phyloP scores from a whole-genome alignment of 2,888 invertebrate species.

The Thereva nobilitata region DNA sequence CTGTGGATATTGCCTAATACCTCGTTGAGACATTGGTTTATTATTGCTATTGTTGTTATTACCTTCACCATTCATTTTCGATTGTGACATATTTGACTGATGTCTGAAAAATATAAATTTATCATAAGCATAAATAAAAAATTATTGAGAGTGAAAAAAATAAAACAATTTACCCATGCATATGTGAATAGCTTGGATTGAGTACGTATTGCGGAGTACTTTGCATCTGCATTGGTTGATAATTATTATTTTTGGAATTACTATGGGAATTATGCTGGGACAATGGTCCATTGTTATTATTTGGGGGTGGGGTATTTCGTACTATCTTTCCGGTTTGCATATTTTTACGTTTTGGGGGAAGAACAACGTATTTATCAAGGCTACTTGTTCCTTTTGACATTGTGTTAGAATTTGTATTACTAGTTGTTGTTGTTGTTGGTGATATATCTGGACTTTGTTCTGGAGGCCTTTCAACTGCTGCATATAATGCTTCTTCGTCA shows the following conservation, averaged over 20 bases:
- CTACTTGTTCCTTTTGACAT: conserved; percentile 41
- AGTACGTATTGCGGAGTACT: conserved; percentile 45
- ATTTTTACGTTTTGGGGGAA: conserved; percentile 77
- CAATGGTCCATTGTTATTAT: conserved; percentile 43
- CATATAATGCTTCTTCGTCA: conserved; percentile 85
- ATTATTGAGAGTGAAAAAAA: background rate
- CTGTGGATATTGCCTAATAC: conserved; percentile 52
- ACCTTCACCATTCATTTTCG: conserved; percentile 56
- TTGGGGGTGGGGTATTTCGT: conserved; percentile 65
- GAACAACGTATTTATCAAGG: conserved; percentile 69
- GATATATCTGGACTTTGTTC: conserved; percentile 32
- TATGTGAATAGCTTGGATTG: conserved; percentile 44
- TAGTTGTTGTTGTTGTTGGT: conserved; percentile 10
- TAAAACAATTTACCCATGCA: conserved; percentile 44
- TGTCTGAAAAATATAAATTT: conserved; percentile 40
- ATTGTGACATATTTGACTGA: conserved; percentile 49
- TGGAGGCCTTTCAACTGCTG: conserved; percentile 76
- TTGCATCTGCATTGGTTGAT: conserved; percentile 47
- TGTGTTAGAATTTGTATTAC: conserved; percentile 5
- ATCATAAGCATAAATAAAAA: conserved; percentile 17
- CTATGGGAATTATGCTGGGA: conserved; percentile 43
- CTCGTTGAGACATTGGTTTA: conserved; percentile 54
- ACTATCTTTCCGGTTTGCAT: conserved; percentile 67
- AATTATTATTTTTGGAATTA: conserved; percentile 44
- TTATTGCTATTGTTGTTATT: conserved; percentile 47